These are phyloP conservation scores for Chesias legatella DNA, from an alignment of 2,888 invertebrate species.

Conservation along the genomic window DNA sequence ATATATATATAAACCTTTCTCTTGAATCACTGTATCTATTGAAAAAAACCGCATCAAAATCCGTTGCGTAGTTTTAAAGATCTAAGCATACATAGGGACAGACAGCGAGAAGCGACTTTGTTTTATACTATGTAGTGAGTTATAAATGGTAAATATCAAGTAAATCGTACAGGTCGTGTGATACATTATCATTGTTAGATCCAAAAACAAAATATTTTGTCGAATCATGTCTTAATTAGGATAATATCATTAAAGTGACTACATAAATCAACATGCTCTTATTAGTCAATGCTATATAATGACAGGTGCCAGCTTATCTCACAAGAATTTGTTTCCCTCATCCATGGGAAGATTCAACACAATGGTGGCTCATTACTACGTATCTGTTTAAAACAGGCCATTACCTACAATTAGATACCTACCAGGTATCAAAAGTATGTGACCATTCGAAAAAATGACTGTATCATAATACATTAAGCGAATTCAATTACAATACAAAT, in stretches of 20 bases:
- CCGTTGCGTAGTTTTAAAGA: no score
- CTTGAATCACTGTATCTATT: no score
- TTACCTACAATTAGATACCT: slow-evolving; percentile 8
- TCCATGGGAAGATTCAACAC: slow-evolving; percentile 25
- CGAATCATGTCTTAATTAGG: no score
- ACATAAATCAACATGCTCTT: slow-evolving; percentile 3
- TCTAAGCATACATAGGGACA: no score
- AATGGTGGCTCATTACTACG: slow-evolving; percentile 18
- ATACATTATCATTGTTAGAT: no score
- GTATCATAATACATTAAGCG: not conserved
- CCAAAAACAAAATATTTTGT: no score
- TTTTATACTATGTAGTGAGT: no score
- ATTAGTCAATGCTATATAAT: slow-evolving; percentile 16
- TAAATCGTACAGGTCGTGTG: no score
- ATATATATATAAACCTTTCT: no score
- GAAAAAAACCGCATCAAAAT: no score
- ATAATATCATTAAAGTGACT: not conserved
- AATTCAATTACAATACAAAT: slow-evolving; percentile 10
- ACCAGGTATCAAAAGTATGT: slow-evolving; percentile 9
- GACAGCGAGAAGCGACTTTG: no score
- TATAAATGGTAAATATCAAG: no score
- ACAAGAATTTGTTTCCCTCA: slow-evolving; percentile 15
- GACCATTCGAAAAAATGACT: slow-evolving; percentile 9
- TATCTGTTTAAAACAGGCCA: slow-evolving; percentile 18
- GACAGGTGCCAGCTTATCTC: slow-evolving; percentile 10